Conservation (phyloP, 2,888 invertebrate genomes). For the Machimus atricapillus region DNA sequence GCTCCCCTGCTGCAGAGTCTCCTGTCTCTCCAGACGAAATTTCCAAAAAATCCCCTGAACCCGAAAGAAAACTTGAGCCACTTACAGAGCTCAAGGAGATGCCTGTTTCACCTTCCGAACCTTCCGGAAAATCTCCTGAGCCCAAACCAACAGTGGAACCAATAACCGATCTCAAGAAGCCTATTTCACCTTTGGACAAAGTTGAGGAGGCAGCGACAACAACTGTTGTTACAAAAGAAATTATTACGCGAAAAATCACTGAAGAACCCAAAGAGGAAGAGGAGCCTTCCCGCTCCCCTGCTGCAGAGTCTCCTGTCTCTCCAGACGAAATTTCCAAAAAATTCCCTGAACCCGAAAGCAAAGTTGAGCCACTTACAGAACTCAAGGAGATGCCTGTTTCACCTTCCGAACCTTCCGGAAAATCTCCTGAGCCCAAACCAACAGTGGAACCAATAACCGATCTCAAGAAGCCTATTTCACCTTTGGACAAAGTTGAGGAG, state of each 20-base stretch:
- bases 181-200: background rate
- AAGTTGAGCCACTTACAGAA: too few species aligned
- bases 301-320: too few species aligned
- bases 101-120: too few species aligned
- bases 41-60: background rate
- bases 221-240: background rate
- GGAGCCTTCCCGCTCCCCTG: background rate
- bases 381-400: too few species aligned
- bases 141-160: too few species aligned
- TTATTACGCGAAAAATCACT: background rate
- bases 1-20: background rate
- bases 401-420: too few species aligned
- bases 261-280: background rate
- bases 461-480: background rate
- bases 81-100: too few species aligned
- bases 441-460: too few species aligned
- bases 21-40: background rate
- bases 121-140: background rate
- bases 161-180: background rate
- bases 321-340: too few species aligned
- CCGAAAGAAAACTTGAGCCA: too few species aligned
- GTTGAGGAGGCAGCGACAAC: background rate
- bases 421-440: too few species aligned
- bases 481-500: background rate
- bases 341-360: too few species aligned